A percentile compares a stretch with the other conserved stretches of the same genome.
Conservation (phyloP, 2,113 vertebrate genomes). For the Orycteropus afer region DNA sequence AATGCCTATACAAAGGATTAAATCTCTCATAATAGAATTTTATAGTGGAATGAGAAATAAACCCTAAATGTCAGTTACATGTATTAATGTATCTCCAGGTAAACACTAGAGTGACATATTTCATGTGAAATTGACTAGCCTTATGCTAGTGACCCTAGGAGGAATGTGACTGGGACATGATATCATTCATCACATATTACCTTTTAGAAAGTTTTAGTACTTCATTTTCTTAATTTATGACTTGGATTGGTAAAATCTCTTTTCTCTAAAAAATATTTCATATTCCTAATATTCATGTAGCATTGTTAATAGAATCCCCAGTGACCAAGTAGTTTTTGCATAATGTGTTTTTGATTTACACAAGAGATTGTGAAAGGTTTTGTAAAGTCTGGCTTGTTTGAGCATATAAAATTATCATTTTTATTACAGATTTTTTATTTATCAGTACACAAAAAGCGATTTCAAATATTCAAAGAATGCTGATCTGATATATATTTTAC, state of each 20-base stretch:
- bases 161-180: neutral
- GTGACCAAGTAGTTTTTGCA: neutral
- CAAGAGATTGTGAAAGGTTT: conserved; percentile 24
- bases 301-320: neutral
- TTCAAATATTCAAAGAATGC: neutral
- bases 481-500: conserved; percentile 5
- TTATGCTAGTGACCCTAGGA: neutral
- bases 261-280: neutral
- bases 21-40: conserved; percentile 43
- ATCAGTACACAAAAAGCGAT: neutral
- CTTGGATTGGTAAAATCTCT: neutral
- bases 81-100: conserved; percentile 42
- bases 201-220: neutral
- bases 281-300: neutral
- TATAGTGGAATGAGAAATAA: conserved; percentile 38
- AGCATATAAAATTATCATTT: conserved; percentile 56
- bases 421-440: conserved; percentile 50
- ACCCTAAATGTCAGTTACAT: neutral
- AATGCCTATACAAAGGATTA: neutral
- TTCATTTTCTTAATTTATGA: conserved; percentile 34
- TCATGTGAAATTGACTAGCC: conserved; percentile 36
- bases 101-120: conserved; percentile 46
- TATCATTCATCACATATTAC: neutral
- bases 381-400: conserved; percentile 10
- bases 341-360: conserved; percentile 19